These are phyloP conservation scores for Apostichopus californicus DNA, from an alignment of 35 echinoderm and acorn worm species.

Conservation along the genomic window DNA sequence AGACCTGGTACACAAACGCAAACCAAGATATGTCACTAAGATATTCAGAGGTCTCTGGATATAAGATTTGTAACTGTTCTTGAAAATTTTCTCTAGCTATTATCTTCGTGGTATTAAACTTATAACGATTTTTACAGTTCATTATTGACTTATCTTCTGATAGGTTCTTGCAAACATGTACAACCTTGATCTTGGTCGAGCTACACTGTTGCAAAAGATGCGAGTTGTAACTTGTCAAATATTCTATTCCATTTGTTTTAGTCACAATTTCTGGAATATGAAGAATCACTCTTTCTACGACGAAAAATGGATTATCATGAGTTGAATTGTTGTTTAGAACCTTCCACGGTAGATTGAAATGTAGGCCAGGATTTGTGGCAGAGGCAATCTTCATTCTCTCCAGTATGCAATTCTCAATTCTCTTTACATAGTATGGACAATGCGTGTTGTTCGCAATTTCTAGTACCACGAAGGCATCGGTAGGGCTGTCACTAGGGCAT, in stretches of 20 bases:
- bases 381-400: neutral
- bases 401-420: neutral
- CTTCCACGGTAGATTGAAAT: too few species aligned
- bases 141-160: neutral
- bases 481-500: too few species aligned
- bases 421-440: conserved; percentile 14
- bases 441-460: too few species aligned
- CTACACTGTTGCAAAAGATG: neutral
- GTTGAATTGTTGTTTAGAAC: too few species aligned
- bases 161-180: neutral
- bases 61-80: neutral
- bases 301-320: too few species aligned
- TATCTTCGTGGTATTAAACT: neutral
- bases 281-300: too few species aligned
- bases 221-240: neutral
- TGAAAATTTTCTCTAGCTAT: neutral
- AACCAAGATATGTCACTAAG: neutral
- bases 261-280: too few species aligned
- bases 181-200: neutral
- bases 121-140: neutral
- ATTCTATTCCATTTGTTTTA: neutral
- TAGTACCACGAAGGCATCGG: too few species aligned
- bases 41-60: neutral
- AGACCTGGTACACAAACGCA: neutral
- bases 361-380: neutral